A percentile compares a stretch with the other conserved stretches of the same genome.
These are phyloP conservation scores for Pterostichus niger DNA, from an alignment of 2,888 invertebrate species.

Conservation along the genomic window DNA sequence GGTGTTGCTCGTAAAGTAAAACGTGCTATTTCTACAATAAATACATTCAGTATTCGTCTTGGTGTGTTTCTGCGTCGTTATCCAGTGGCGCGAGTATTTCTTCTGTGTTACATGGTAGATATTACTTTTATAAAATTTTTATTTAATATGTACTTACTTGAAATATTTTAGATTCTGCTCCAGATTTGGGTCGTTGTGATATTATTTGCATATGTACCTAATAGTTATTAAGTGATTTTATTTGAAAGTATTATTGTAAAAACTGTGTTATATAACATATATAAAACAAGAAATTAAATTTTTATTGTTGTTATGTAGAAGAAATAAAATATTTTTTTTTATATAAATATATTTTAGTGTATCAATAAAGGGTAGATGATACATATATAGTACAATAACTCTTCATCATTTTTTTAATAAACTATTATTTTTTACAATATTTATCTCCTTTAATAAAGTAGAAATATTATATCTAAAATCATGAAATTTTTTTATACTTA, in stretches of 20 bases:
- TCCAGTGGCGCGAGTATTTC: slow-evolving; percentile 89
- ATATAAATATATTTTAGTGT: slow-evolving; percentile 68
- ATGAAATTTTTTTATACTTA: slow-evolving; percentile 73
- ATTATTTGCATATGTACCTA: slow-evolving; percentile 82
- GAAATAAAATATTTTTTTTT: slow-evolving; percentile 66
- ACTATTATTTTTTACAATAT: slow-evolving; percentile 67
- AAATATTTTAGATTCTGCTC: slow-evolving; percentile 81
- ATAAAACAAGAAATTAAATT: slow-evolving; percentile 39
- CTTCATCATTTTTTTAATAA: slow-evolving; percentile 54
- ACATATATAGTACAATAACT: background rate
- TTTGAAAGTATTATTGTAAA: slow-evolving; percentile 45
- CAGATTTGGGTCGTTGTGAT: slow-evolving; percentile 92
- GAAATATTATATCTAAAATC: slow-evolving; percentile 74
- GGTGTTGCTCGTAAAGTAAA: slow-evolving; percentile 87
- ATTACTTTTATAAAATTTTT: background rate
- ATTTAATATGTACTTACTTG: slow-evolving; percentile 38
- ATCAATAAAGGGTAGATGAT: slow-evolving; percentile 49
- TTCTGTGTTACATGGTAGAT: slow-evolving; percentile 89
- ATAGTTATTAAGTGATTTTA: slow-evolving; percentile 69
- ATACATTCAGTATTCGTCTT: slow-evolving; percentile 87
- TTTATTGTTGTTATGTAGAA: slow-evolving; percentile 45
- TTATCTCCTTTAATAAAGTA: slow-evolving; percentile 73
- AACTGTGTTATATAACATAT: slow-evolving; percentile 12
- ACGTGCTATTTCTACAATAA: slow-evolving; percentile 87
- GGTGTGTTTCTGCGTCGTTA: slow-evolving; percentile 90